These are phyloP conservation scores for Lasioglossum calceatum DNA, from an alignment of 2,888 invertebrate genomes.

Conservation along the genomic window DNA sequence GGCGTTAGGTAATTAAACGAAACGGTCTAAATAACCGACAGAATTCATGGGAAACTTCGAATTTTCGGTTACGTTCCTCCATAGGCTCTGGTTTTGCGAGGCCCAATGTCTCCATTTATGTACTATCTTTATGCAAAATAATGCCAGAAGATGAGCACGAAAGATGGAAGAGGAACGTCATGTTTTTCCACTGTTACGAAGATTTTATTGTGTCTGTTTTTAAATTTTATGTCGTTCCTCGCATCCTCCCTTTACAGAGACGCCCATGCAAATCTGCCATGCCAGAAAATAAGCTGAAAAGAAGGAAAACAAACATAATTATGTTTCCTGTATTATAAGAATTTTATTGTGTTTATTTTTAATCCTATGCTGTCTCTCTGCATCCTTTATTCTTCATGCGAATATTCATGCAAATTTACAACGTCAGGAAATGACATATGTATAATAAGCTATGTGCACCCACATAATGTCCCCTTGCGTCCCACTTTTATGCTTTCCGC, in stretches of 20 bases:
- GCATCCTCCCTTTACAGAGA: neutral
- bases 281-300: neutral
- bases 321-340: neutral
- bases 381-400: neutral
- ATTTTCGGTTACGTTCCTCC: neutral
- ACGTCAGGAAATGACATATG: neutral
- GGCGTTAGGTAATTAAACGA: slow-evolving; percentile 60
- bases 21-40: slow-evolving; percentile 52
- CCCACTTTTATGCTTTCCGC: neutral
- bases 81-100: neutral
- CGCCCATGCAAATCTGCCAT: neutral
- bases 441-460: neutral
- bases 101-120: neutral
- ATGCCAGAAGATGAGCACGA: neutral
- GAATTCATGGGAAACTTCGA: neutral
- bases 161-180: neutral
- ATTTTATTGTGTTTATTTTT: neutral
- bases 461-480: neutral
- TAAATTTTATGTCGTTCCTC: neutral
- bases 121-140: neutral
- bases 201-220: neutral
- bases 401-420: neutral
- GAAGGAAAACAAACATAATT: neutral
- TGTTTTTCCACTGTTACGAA: neutral
- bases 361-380: neutral